A percentile compares a stretch with the other conserved stretches of the same genome.
These are phyloP conservation scores for Pterophyllum scalare DNA, from an alignment of 2,113 vertebrate genomes.

Conservation along the genomic window DNA sequence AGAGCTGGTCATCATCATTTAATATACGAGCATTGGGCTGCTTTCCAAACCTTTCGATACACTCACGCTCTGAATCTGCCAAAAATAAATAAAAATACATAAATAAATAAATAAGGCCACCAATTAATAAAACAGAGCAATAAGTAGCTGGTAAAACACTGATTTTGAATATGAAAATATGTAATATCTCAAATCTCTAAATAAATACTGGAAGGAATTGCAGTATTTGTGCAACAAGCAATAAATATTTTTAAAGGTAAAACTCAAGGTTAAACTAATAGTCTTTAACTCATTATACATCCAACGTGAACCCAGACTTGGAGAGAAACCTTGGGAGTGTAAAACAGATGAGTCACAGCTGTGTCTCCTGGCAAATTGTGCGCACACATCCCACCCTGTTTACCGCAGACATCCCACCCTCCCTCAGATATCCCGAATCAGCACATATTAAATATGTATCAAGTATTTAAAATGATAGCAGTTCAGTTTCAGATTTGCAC, in stretches of 20 bases:
- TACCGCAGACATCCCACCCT: not conserved
- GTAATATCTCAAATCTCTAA: not conserved
- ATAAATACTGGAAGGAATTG: not conserved
- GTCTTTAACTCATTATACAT: not conserved
- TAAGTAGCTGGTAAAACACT: not conserved
- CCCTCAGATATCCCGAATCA: slow-evolving; percentile 1
- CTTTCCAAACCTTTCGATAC: slow-evolving; percentile 85
- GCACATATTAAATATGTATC: not conserved
- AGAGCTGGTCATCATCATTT: slow-evolving; percentile 86
- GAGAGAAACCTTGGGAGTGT: not conserved
- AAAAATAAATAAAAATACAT: not conserved
- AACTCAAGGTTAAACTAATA: not conserved
- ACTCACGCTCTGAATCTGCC: slow-evolving; percentile 88
- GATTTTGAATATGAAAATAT: not conserved
- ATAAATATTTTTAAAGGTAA: slow-evolving; percentile 7
- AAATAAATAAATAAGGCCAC: not conserved
- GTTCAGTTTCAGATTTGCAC: not conserved
- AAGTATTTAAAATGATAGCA: not conserved
- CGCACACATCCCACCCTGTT: not conserved
- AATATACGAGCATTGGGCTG: slow-evolving; percentile 79
- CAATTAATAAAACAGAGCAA: not conserved
- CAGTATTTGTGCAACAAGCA: not conserved
- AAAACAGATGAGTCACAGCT: slow-evolving; percentile 30
- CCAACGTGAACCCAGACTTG: not conserved
- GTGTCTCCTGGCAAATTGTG: slow-evolving; percentile 16